phyloP scores from a whole-genome alignment of 2,888 invertebrate genomes.

The Laspeyria flexula region DNA sequence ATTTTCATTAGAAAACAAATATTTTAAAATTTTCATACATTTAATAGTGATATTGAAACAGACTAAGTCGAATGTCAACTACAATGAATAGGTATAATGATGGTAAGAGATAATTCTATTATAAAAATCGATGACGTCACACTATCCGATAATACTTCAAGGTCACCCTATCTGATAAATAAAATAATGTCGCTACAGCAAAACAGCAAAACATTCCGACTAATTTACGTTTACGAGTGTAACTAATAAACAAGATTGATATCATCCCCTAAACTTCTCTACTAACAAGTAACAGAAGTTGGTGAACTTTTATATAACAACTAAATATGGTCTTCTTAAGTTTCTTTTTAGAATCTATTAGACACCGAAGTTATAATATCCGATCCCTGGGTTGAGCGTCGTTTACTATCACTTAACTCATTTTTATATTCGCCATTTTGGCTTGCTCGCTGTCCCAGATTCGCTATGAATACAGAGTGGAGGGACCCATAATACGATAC shows the following conservation, averaged over 20 bases:
- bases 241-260: conserved; percentile 41
- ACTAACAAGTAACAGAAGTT: conserved; percentile 36
- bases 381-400: conserved; percentile 58
- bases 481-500: conserved; percentile 68
- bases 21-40: too few species aligned
- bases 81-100: too few species aligned
- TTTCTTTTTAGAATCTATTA: conserved; percentile 70
- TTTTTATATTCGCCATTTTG: conserved; percentile 78
- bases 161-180: neutral
- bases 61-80: too few species aligned
- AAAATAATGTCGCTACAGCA: neutral
- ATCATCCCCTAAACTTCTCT: conserved; percentile 27
- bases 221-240: conserved; percentile 19
- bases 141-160: neutral
- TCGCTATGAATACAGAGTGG: conserved; percentile 74
- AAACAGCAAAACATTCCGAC: conserved; percentile 18
- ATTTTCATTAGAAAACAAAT: too few species aligned
- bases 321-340: conserved; percentile 54
- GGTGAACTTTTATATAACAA: conserved; percentile 52
- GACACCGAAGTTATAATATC: conserved; percentile 68
- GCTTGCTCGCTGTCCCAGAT: conserved; percentile 73
- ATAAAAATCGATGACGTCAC: too few species aligned
- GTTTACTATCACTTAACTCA: conserved; percentile 82
- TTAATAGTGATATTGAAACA: too few species aligned
- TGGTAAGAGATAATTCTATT: too few species aligned